phyloP scores from a whole-genome alignment of 2,888 invertebrate species.

The Melangyna quadrimaculata region DNA sequence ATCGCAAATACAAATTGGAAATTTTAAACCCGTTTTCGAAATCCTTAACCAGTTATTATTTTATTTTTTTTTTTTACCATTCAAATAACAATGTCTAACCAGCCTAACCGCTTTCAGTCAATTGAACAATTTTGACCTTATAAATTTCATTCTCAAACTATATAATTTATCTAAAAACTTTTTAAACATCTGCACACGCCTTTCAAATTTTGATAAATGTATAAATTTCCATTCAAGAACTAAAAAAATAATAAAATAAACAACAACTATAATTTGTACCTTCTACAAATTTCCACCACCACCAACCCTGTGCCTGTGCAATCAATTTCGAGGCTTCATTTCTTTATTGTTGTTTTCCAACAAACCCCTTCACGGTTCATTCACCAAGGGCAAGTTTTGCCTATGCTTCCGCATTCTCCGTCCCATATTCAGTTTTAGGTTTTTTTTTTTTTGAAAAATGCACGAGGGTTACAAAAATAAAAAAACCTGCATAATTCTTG shows the following conservation, averaged over 20 bases:
- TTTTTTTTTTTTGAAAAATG: slow-evolving; percentile 37
- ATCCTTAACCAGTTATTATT: slow-evolving; percentile 23
- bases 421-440: slow-evolving; percentile 32
- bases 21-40: slow-evolving; percentile 48
- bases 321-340: slow-evolving; percentile 41
- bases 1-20: not conserved
- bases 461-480: slow-evolving; percentile 22
- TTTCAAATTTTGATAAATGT: slow-evolving; percentile 67
- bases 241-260: not conserved
- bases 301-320: slow-evolving; percentile 7
- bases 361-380: slow-evolving; percentile 66
- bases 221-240: slow-evolving; percentile 46
- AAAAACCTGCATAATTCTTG: slow-evolving; percentile 58
- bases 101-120: slow-evolving; percentile 56
- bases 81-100: slow-evolving; percentile 5
- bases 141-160: slow-evolving; percentile 13
- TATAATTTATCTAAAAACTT: slow-evolving; percentile 48
- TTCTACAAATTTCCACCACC: slow-evolving; percentile 54
- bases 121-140: slow-evolving; percentile 59
- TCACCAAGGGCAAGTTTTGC: slow-evolving; percentile 47
- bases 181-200: slow-evolving; percentile 71
- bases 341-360: slow-evolving; percentile 24
- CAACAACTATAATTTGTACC: slow-evolving; percentile 58
- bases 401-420: slow-evolving; percentile 33
- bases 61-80: slow-evolving; percentile 4